Evolutionary conservation across 2,113 vertebrate species (phyloP), one percentile per base, ranked within the genome.

Genomic region (Riparia riparia): DNA sequence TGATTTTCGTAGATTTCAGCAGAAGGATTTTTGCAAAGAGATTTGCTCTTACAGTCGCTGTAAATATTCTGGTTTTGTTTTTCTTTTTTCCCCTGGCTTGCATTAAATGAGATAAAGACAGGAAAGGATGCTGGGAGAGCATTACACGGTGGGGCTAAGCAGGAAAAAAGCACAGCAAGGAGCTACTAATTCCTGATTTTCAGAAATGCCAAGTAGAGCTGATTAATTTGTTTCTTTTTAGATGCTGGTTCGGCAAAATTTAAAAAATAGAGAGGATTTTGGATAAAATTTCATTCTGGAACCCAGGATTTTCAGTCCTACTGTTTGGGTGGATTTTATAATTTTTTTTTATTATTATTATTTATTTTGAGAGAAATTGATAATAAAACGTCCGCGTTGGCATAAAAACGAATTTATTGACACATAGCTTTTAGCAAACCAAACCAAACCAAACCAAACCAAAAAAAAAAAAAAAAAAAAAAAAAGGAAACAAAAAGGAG

Each of bases 401-500:
- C 79, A 57, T 37, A 49, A 85, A 95, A 93, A 68, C 1, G 9
- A 49, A 93, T 95, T 95, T 95, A 97, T 94, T 95, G 66, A 93
- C 15, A 69, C 8, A 37, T 34, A 47, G 4, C 20, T 76, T 68
- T 76, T 74, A 77, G 44, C 56, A 58, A 57, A 71, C 37, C 37
- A 37, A 37, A 61, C 73, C 41, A 20, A 37, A 37, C 37, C 37
- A 37, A 37, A 37, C 37, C 37, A 37, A 37, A 37, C 37, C 37
- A 37, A 37, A 37, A 8, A 8, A 37, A 77, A 51, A 31, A 28
- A 58, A 39, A 24, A 31, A 24, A 24, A 77, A 61, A 56, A 32
- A 47, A 28, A 39, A 14, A 60, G 60, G 31, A 34, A 24, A 34
- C 41, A 81, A 63, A 45, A 37, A 70, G 20, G 3, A 69, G 4